Percentiles rank a stretch among this genome's conserved stretches.
These are phyloP conservation scores for Manacus vitellinus DNA, from an alignment of 2,113 vertebrate species.

Conservation along the genomic window DNA sequence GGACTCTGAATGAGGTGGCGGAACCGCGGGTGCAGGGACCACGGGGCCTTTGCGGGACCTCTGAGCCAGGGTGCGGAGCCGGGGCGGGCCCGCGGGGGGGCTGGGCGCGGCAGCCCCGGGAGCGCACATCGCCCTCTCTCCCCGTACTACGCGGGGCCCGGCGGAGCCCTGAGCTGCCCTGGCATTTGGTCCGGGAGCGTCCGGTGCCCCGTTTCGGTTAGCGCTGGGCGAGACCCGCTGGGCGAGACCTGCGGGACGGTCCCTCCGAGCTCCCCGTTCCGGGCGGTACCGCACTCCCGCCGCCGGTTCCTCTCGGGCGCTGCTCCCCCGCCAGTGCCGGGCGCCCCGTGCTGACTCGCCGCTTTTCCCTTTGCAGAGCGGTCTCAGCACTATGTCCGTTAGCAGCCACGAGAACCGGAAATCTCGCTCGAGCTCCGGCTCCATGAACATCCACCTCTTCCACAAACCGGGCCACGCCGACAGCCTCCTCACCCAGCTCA, in stretches of 20 bases:
- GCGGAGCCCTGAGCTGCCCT: not conserved
- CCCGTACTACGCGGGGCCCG: not conserved
- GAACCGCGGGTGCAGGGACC: not conserved
- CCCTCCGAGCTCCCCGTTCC: constrained; percentile 64
- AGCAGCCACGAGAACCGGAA: constrained; percentile 84
- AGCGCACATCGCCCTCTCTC: not conserved
- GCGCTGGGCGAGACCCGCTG: not conserved
- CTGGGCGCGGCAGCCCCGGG: not conserved
- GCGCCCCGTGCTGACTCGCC: not conserved
- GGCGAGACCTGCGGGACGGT: not conserved
- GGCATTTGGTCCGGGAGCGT: not conserved
- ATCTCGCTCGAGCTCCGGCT: constrained; percentile 83
- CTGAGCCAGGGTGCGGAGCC: not conserved
- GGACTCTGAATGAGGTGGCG: not conserved
- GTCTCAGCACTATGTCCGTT: constrained; percentile 77
- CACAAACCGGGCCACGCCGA: constrained; percentile 84
- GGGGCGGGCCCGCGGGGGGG: not conserved
- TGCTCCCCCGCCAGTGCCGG: not conserved
- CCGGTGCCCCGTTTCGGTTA: constrained; percentile 70
- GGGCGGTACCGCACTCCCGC: constrained; percentile 60
- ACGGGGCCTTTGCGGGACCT: not conserved
- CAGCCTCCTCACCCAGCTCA: constrained; percentile 82
- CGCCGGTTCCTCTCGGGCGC: not conserved
- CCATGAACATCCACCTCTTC: constrained; percentile 84
- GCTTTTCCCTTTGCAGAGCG: not conserved